Conservation (phyloP, 92 coral and sea anemone species). For the Pocillopora grandis region DNA sequence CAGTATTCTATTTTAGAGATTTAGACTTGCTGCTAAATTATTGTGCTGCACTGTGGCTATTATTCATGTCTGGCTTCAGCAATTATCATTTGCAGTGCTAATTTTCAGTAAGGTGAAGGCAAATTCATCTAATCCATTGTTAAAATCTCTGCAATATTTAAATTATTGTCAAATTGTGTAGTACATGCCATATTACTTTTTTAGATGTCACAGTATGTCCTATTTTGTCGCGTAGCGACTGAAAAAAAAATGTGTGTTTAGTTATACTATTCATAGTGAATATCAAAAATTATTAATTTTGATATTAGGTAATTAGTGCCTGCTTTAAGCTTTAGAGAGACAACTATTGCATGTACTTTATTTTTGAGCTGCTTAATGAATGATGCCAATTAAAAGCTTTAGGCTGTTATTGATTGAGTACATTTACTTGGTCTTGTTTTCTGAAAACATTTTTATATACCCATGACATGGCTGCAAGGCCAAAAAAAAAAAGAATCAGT, state of each 20-base stretch:
- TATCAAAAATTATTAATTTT: neutral
- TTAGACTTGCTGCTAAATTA: too few species aligned
- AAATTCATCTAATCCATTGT: too few species aligned
- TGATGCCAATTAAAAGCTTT: neutral
- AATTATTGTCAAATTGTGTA: neutral
- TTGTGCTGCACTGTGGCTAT: too few species aligned
- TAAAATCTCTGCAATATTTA: neutral
- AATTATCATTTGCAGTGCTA: too few species aligned
- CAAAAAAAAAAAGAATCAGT: too few species aligned
- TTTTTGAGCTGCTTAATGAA: conserved; percentile 10
- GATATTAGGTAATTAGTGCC: neutral
- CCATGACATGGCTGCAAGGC: too few species aligned
- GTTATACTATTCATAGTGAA: neutral
- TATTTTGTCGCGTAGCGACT: neutral
- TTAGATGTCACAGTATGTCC: neutral
- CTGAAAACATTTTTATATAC: too few species aligned
- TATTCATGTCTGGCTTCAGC: too few species aligned
- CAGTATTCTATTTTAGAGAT: too few species aligned
- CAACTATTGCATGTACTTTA: neutral
- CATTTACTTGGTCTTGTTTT: neutral
- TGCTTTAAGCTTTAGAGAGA: neutral
- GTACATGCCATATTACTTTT: neutral
- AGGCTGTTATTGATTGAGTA: neutral
- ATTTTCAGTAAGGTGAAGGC: too few species aligned
- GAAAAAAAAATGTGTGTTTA: neutral